Conservation (phyloP, 1,140 invertebrate genomes). For the Vanessa tameamea region DNA sequence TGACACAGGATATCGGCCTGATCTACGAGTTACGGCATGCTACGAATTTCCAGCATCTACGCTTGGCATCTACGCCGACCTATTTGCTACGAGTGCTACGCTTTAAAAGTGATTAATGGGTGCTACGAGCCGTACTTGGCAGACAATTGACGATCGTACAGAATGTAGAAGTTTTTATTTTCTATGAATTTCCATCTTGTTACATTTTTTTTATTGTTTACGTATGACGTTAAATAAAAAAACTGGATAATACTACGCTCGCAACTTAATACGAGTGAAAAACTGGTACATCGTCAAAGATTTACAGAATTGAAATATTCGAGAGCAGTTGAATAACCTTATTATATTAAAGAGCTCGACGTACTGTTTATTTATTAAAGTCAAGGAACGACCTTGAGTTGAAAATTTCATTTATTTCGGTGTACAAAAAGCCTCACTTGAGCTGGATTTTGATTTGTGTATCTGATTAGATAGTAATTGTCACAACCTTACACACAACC, state of each 20-base stretch:
- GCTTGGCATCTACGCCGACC: slow-evolving; percentile 19
- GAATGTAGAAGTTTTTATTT: not conserved
- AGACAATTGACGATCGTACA: not conserved
- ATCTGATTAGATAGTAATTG: too few relatives aligned
- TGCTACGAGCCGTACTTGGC: slow-evolving; percentile 2
- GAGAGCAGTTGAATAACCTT: not conserved
- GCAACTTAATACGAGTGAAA: too few relatives aligned
- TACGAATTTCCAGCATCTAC: slow-evolving; percentile 20
- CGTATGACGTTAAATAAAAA: too few relatives aligned
- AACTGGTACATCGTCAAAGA: not conserved
- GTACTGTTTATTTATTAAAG: slow-evolving; percentile 4
- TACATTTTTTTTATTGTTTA: not conserved
- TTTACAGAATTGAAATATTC: not conserved
- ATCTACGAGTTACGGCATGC: slow-evolving; percentile 24
- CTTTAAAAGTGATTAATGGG: slow-evolving; percentile 10
- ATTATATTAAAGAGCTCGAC: not conserved
- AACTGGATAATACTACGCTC: too few relatives aligned
- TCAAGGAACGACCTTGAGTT: slow-evolving; percentile 8
- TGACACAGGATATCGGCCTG: not conserved
- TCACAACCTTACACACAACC: too few relatives aligned
- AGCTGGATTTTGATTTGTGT: not conserved
- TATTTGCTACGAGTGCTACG: slow-evolving; percentile 16
- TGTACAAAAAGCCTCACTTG: not conserved
- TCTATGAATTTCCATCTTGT: not conserved
- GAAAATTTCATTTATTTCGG: not conserved